Conservation (phyloP, 2,797 vertebrate species). For the Acanthiza pusilla region DNA sequence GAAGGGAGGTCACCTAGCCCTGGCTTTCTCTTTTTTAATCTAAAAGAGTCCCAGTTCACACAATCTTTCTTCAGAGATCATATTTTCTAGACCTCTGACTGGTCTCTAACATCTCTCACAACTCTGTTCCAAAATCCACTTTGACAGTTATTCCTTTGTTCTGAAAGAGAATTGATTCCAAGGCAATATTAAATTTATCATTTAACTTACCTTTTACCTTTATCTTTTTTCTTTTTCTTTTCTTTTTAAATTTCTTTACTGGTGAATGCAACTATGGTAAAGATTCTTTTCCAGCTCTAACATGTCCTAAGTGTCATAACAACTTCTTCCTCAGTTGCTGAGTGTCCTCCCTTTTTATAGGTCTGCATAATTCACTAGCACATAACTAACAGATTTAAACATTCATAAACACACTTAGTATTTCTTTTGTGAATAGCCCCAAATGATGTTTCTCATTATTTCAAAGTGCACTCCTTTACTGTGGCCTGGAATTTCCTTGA, state of each 20-base stretch:
- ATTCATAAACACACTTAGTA: neutral
- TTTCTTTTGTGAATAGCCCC: neutral
- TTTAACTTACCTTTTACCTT: neutral
- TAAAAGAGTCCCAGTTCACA: constrained; percentile 1
- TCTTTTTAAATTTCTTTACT: neutral
- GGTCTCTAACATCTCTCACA: neutral
- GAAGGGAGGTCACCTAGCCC: neutral
- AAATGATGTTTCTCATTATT: neutral
- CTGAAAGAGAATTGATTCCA: neutral
- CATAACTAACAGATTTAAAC: neutral
- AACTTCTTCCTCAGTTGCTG: neutral
- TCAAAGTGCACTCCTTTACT: neutral
- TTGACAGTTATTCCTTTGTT: neutral
- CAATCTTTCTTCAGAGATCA: neutral
- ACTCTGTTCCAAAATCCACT: neutral
- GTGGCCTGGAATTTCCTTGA: neutral
- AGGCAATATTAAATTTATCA: neutral
- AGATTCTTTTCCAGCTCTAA: neutral
- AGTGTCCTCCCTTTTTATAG: neutral
- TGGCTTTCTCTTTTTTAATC: neutral
- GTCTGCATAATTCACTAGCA: neutral
- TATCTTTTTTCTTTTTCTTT: neutral
- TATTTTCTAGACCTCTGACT: constrained; percentile 19
- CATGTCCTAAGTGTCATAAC: neutral
- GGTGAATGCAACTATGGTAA: neutral